Evolutionary conservation across 2,888 invertebrate genomes (phyloP).

Genomic region (Meteorus cinctellus): DNA sequence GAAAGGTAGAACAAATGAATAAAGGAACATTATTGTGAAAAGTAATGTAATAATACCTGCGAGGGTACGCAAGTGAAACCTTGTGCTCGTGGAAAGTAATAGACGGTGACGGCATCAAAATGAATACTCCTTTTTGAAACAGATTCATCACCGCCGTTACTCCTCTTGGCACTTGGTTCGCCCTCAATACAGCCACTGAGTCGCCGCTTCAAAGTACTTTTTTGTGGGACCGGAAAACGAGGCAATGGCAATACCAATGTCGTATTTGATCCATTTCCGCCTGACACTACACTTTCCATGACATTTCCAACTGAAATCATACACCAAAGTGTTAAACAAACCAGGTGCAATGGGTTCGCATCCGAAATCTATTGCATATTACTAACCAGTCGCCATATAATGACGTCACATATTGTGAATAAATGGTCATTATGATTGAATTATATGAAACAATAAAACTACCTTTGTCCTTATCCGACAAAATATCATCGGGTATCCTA

Average conservation of each 20-base stretch:
- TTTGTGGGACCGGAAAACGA: conserved; percentile 68
- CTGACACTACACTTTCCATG: conserved; percentile 59
- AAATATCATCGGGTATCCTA: conserved; percentile 71
- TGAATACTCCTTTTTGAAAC: conserved; percentile 84
- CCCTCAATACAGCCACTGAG: conserved; percentile 70
- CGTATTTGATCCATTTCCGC: conserved; percentile 46
- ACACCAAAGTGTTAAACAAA: neutral
- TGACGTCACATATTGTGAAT: too few relatives aligned
- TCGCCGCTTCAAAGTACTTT: conserved; percentile 84
- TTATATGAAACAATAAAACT: conserved; percentile 33
- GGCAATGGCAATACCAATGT: conserved; percentile 55
- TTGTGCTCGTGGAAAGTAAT: conserved; percentile 94
- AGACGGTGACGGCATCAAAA: conserved; percentile 95
- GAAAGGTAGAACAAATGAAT: neutral
- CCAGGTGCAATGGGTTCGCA: neutral
- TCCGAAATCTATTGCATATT: neutral
- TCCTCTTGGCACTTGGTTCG: conserved; percentile 65
- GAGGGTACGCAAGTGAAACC: conserved; percentile 95
- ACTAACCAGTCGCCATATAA: neutral
- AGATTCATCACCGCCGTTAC: conserved; percentile 73
- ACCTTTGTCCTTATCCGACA: conserved; percentile 70
- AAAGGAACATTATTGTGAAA: neutral
- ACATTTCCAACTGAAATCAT: conserved; percentile 58
- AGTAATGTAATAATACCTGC: conserved; percentile 76
- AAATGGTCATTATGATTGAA: neutral